phyloP scores from a whole-genome alignment of 2,888 invertebrate genomes.

The Erannis defoliaria region DNA sequence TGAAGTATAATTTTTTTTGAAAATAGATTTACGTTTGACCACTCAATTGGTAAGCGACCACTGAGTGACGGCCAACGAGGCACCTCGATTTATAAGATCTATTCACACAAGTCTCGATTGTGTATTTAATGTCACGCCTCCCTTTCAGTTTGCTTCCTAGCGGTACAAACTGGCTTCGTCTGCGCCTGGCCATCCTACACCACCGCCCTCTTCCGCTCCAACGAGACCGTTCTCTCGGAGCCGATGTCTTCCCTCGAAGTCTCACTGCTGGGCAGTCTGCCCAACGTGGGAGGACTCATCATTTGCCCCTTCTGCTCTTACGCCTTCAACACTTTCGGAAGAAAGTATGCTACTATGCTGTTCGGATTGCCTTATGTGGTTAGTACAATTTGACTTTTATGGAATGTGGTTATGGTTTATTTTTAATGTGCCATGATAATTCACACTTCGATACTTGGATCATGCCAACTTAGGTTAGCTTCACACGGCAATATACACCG shows the following conservation, averaged over 20 bases:
- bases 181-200: constrained; percentile 79
- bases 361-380: constrained; percentile 75
- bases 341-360: constrained; percentile 74
- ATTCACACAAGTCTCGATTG: background rate
- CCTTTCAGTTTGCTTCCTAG: constrained; percentile 68
- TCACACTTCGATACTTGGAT: too few relatives aligned
- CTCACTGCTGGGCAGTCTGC: constrained; percentile 72
- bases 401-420: too few relatives aligned
- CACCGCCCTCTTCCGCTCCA: constrained; percentile 67
- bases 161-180: constrained; percentile 69
- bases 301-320: constrained; percentile 71
- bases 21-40: too few relatives aligned
- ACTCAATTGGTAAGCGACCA: too few relatives aligned
- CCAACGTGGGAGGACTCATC: constrained; percentile 71
- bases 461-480: too few relatives aligned
- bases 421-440: too few relatives aligned
- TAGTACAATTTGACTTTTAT: constrained; percentile 44
- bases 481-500: too few relatives aligned
- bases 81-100: too few relatives aligned
- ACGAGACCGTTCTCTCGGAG: constrained; percentile 64
- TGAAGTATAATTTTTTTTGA: too few relatives aligned
- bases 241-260: constrained; percentile 69
- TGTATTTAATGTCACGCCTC: background rate
- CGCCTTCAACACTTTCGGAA: constrained; percentile 67
- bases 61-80: too few relatives aligned